Conservation (phyloP, 2,888 invertebrate species). For the Altica lythri region DNA sequence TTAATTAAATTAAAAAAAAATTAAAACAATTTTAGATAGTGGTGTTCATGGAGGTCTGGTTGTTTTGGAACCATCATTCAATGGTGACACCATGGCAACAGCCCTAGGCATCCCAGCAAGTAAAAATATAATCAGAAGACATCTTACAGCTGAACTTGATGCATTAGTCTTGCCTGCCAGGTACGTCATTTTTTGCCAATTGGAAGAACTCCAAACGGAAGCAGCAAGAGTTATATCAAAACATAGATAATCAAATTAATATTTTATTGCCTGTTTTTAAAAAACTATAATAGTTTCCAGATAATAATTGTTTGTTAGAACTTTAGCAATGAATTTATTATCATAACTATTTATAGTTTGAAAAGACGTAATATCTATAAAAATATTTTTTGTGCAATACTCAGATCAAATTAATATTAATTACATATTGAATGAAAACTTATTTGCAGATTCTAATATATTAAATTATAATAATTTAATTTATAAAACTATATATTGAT, state of each 20-base stretch:
- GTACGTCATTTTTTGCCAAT: slow-evolving; percentile 86
- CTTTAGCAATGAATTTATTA: too few relatives aligned
- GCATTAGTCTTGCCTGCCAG: slow-evolving; percentile 90
- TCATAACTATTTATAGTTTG: too few relatives aligned
- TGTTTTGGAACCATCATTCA: slow-evolving; percentile 91
- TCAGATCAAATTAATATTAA: slow-evolving; percentile 24
- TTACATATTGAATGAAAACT: slow-evolving; percentile 37
- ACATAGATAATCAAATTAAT: slow-evolving; percentile 55
- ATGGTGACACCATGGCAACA: slow-evolving; percentile 92
- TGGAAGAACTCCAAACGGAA: slow-evolving; percentile 82
- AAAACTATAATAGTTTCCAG: too few relatives aligned
- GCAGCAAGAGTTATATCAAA: slow-evolving; percentile 71
- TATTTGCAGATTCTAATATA: slow-evolving; percentile 40
- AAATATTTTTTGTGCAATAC: slow-evolving; percentile 46
- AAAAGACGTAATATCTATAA: background rate
- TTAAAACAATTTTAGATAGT: slow-evolving; percentile 68
- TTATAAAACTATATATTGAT: slow-evolving; percentile 40
- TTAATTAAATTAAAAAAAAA: background rate
- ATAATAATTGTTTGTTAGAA: too few relatives aligned
- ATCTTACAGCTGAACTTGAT: slow-evolving; percentile 89
- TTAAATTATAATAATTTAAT: slow-evolving; percentile 41
- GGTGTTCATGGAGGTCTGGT: slow-evolving; percentile 95
- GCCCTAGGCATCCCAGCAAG: slow-evolving; percentile 90
- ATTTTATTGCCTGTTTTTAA: too few relatives aligned
- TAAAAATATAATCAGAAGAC: slow-evolving; percentile 90